phyloP scores from a whole-genome alignment of 2,888 invertebrate genomes.

The Lutraria lutraria region DNA sequence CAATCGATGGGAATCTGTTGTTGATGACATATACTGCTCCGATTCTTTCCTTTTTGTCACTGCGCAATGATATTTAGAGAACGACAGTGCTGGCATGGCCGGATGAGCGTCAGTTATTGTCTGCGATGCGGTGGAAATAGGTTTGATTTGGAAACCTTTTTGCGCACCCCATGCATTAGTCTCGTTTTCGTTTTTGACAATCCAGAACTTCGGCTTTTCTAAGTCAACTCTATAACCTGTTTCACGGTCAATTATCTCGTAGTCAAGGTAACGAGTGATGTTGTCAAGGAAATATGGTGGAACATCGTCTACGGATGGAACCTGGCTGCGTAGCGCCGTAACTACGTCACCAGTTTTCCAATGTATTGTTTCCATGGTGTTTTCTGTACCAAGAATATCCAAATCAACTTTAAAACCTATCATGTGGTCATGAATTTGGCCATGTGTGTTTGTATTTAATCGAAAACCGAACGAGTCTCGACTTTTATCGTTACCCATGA shows the following conservation, averaged over 20 bases:
- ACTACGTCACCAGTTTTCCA: constrained; percentile 71
- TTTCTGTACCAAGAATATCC: constrained; percentile 70
- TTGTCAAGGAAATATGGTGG: constrained; percentile 72
- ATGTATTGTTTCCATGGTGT: constrained; percentile 71
- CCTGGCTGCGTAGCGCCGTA: constrained; percentile 60
- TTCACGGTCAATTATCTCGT: constrained; percentile 67
- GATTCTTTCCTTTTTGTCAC: constrained; percentile 74
- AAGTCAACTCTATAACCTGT: constrained; percentile 62
- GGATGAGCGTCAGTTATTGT: constrained; percentile 58
- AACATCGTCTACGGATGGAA: constrained; percentile 30
- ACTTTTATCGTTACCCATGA: constrained; percentile 58
- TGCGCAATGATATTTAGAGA: constrained; percentile 74
- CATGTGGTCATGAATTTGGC: constrained; percentile 75
- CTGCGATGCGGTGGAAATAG: constrained; percentile 67
- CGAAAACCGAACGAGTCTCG: constrained; percentile 67
- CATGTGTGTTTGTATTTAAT: constrained; percentile 55
- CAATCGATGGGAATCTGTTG: constrained; percentile 51
- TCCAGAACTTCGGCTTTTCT: constrained; percentile 71
- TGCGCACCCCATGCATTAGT: constrained; percentile 70
- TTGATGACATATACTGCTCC: constrained; percentile 64
- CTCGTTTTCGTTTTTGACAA: constrained; percentile 70
- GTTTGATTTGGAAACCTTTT: constrained; percentile 71
- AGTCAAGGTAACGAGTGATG: constrained; percentile 71
- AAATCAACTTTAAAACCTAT: constrained; percentile 77
- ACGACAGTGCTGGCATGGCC: constrained; percentile 68